Conservation (phyloP, 2,797 vertebrate species). For the Melopsittacus undulatus region DNA sequence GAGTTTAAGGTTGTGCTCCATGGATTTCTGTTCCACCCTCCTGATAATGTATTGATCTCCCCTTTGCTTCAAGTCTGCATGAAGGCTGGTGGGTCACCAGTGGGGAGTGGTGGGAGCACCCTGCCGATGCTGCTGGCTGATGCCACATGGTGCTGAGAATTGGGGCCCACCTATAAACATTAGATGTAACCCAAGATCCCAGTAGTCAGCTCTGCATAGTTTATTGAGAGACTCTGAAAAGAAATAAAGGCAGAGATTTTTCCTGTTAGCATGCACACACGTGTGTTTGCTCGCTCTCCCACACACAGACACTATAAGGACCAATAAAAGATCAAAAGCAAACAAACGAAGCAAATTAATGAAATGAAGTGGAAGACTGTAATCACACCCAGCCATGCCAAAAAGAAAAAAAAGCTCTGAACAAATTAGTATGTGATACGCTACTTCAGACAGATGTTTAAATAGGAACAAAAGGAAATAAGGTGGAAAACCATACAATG, state of each 20-base stretch:
- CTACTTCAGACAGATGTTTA: slow-evolving; percentile 62
- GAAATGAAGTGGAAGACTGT: slow-evolving; percentile 6
- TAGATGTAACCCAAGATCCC: neutral
- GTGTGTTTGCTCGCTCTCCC: accelerated
- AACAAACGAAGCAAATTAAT: slow-evolving; percentile 14
- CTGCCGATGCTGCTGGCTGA: accelerated
- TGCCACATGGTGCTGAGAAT: accelerated
- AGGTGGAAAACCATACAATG: slow-evolving; percentile 38
- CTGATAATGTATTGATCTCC: neutral
- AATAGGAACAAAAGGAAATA: slow-evolving; percentile 63
- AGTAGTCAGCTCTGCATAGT: accelerated
- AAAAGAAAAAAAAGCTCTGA: neutral
- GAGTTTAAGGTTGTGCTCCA: neutral
- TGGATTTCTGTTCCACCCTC: neutral
- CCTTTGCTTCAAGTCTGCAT: neutral
- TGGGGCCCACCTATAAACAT: accelerated
- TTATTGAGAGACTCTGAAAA: neutral
- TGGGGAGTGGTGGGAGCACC: accelerated
- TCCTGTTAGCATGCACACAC: neutral
- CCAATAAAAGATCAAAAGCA: slow-evolving; percentile 28
- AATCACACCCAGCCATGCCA: slow-evolving; percentile 21
- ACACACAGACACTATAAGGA: neutral
- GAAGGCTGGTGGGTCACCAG: neutral
- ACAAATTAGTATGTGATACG: slow-evolving; percentile 58
- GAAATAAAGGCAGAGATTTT: neutral